Percentiles rank a stretch among this genome's conserved stretches.
These are phyloP conservation scores for Masticophis lateralis DNA, from an alignment of 2,797 vertebrate species.

Conservation along the genomic window DNA sequence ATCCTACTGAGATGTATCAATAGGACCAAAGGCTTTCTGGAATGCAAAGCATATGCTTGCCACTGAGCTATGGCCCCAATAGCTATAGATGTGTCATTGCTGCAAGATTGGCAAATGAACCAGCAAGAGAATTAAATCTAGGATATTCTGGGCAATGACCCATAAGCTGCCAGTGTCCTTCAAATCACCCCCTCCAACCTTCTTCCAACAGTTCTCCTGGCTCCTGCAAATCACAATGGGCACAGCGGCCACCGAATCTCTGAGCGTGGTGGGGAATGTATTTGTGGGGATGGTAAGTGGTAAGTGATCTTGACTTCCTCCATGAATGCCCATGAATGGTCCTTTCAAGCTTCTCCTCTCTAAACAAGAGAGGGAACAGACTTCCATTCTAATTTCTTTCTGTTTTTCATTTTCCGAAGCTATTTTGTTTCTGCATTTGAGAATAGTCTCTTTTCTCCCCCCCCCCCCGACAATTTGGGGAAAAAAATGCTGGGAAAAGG, in stretches of 20 bases:
- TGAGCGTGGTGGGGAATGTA: slow-evolving; percentile 95
- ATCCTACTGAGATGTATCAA: neutral
- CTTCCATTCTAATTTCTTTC: neutral
- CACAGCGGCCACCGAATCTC: slow-evolving; percentile 87
- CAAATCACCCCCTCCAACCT: neutral
- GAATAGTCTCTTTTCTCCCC: neutral
- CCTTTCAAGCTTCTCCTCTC: too few species aligned
- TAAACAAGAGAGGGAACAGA: neutral
- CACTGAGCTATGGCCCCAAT: neutral
- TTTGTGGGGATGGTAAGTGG: slow-evolving; percentile 91
- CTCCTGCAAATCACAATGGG: slow-evolving; percentile 91
- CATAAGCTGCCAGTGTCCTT: neutral
- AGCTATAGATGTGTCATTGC: neutral
- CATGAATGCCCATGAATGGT: neutral
- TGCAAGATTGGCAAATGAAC: neutral
- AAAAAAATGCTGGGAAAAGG: neutral
- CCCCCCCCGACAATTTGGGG: neutral
- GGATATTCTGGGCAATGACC: neutral
- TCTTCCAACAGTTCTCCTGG: slow-evolving; percentile 86
- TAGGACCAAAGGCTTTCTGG: neutral
- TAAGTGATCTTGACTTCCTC: neutral
- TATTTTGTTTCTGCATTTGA: neutral
- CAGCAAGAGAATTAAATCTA: neutral
- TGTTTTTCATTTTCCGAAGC: neutral
- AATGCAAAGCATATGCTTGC: neutral